Evolutionary conservation across 2,888 invertebrate species (phyloP), one percentile per base, ranked within the genome.

Genomic region (Erpobdella octoculata): DNA sequence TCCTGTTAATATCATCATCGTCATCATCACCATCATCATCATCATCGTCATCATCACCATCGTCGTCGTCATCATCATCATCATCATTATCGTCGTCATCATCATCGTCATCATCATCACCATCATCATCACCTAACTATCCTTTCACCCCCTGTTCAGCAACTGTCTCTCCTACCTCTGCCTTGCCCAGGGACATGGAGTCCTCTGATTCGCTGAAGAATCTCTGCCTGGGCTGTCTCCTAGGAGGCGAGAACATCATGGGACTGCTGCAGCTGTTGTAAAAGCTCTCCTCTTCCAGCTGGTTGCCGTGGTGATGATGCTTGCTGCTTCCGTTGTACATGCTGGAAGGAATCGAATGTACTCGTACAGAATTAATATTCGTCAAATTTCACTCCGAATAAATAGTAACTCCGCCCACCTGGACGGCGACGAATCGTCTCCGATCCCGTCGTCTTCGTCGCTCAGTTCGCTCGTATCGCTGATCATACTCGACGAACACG

Each of bases 211-310:
- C 73, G 33, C 74, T 70, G 38, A 70, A 21, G 78, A 79, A 80
- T 78, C 79, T 35, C 77, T 80, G 67, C 79, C 80, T 15, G 78
- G 78, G 46, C 71, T 75, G 35, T 72, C 68, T 33, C 58, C 38
- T 5, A 31, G 68, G 36, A 58, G 70, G 70, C 3, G 71, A 66
- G 21, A 68, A 59, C 31, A 67, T 33, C 70, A 73, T 76, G 8
- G 75, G 75, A 68, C 76, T 77, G 33, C 75, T 74, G n/a, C 33
- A 66, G 53, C 4, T n/a, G 15, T 46, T 25, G 5, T 33, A 12
- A 8, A n/a, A 25, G 5, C 18, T 62, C 31, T 6, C 33, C 18
- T 9, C 25, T 6, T 9, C 6, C 18, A n/a, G 33, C 25, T n/a
- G 21, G 69, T 53, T 33, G 25, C 37, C 9, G 46, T 3, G 9